A percentile compares a stretch with the other conserved stretches of the same genome.
Conservation (phyloP, 2,113 vertebrate species). For the Megaleporinus macrocephalus region DNA sequence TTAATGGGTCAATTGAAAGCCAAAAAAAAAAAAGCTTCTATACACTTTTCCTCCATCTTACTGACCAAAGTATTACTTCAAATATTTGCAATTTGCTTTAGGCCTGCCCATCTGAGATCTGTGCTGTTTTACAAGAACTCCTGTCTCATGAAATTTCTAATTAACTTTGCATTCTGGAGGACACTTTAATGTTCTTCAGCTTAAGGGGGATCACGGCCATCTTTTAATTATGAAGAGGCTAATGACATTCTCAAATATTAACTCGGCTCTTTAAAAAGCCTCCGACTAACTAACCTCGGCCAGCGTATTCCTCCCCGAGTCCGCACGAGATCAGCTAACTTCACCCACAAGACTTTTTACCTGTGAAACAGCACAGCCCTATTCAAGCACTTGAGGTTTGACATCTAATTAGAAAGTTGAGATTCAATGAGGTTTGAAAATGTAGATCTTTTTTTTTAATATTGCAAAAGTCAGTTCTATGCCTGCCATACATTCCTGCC, state of each 20-base stretch:
- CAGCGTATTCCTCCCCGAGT: conserved; percentile 7
- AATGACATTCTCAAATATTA: conserved; percentile 56
- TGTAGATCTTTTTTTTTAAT: conserved; percentile 28
- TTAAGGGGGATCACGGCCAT: conserved; percentile 61
- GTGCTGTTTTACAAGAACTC: conserved; percentile 17
- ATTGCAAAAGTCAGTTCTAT: conserved; percentile 7
- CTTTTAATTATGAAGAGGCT: conserved; percentile 69
- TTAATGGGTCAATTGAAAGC: background rate
- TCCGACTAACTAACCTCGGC: conserved; percentile 34
- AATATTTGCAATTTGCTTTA: conserved; percentile 41
- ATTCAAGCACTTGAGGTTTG: background rate
- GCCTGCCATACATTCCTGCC: background rate
- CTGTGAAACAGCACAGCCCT: background rate
- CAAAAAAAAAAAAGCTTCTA: background rate
- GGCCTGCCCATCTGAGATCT: conserved; percentile 11
- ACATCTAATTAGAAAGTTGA: conserved; percentile 30
- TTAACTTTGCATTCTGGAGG: conserved; percentile 66
- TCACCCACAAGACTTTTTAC: background rate
- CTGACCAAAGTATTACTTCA: conserved; percentile 4
- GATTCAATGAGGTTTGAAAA: conserved; percentile 36
- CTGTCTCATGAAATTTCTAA: conserved; percentile 65
- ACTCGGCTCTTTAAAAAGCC: conserved; percentile 40
- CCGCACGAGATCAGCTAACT: background rate
- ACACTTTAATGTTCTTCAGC: conserved; percentile 67
- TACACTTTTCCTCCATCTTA: background rate